These are phyloP conservation scores for Epizoanthus fatuus DNA, from an alignment of 92 coral and sea anemone species.

Conservation along the genomic window DNA sequence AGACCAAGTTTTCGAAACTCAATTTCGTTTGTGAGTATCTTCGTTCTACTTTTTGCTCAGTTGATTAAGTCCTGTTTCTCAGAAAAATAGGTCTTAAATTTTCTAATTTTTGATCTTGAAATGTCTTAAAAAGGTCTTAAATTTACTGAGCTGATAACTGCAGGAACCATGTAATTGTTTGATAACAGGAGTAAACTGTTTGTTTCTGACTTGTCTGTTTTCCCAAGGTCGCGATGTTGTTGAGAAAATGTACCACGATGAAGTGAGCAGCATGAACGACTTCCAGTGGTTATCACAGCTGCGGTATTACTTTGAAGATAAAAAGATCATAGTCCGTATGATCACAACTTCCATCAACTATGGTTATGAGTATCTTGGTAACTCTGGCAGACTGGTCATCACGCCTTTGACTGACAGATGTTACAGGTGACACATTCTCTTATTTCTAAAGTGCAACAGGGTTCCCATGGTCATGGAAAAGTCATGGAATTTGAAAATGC, in stretches of 20 bases:
- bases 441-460: background rate
- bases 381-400: conserved; percentile 94
- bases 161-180: background rate
- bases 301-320: conserved; percentile 96
- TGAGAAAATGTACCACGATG: conserved; percentile 92
- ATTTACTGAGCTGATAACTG: too few relatives aligned
- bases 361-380: conserved; percentile 98
- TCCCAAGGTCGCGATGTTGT: conserved; percentile 93
- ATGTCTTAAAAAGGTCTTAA: too few relatives aligned
- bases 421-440: conserved; percentile 76
- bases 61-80: too few relatives aligned
- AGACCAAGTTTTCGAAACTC: too few relatives aligned
- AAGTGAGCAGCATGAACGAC: conserved; percentile 82
- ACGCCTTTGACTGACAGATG: conserved; percentile 98
- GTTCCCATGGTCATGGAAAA: too few relatives aligned
- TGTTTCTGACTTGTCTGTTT: background rate
- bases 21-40: too few relatives aligned
- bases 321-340: conserved; percentile 93
- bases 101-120: too few relatives aligned
- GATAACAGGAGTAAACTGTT: background rate
- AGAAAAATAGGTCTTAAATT: too few relatives aligned
- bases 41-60: too few relatives aligned
- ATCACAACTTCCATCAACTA: conserved; percentile 94
- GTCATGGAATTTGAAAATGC: too few relatives aligned
- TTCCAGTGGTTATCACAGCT: conserved; percentile 98